Percentiles rank a stretch among this genome's conserved stretches.
These are phyloP conservation scores for Galeopterus variegatus DNA, from an alignment of 2,113 vertebrate species.

Conservation along the genomic window DNA sequence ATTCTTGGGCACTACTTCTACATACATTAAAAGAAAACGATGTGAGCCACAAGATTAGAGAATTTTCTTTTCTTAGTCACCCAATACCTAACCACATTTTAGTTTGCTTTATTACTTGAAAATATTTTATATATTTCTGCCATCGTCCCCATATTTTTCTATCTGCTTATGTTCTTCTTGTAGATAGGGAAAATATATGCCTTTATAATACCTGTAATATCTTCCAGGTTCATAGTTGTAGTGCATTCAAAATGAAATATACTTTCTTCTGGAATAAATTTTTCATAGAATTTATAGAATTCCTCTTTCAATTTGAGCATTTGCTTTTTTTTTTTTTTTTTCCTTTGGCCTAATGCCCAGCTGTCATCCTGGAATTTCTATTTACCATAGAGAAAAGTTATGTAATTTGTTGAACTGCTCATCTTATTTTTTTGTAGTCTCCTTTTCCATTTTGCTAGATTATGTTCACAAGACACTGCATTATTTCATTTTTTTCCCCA, in stretches of 20 bases:
- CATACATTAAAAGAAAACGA: neutral
- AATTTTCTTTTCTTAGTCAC: neutral
- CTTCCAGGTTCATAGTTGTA: neutral
- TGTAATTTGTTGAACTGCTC: neutral
- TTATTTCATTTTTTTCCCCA: neutral
- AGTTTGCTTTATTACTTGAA: neutral
- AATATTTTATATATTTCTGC: neutral
- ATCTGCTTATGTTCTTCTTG: neutral
- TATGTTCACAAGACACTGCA: neutral
- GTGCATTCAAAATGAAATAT: neutral
- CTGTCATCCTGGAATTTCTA: neutral
- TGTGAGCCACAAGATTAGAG: neutral
- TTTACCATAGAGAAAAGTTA: neutral
- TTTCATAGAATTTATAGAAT: neutral
- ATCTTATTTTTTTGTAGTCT: neutral
- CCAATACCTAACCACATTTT: neutral
- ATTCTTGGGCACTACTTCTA: neutral
- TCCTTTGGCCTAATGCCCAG: neutral
- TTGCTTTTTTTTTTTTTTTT: neutral
- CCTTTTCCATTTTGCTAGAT: neutral
- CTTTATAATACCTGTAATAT: neutral
- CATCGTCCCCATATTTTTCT: neutral
- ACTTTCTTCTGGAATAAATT: neutral
- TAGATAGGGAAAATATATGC: neutral
- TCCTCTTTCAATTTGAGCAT: neutral